Evolutionary conservation across 2,888 invertebrate genomes (phyloP).

Genomic region (Eucera pruinosa): DNA sequence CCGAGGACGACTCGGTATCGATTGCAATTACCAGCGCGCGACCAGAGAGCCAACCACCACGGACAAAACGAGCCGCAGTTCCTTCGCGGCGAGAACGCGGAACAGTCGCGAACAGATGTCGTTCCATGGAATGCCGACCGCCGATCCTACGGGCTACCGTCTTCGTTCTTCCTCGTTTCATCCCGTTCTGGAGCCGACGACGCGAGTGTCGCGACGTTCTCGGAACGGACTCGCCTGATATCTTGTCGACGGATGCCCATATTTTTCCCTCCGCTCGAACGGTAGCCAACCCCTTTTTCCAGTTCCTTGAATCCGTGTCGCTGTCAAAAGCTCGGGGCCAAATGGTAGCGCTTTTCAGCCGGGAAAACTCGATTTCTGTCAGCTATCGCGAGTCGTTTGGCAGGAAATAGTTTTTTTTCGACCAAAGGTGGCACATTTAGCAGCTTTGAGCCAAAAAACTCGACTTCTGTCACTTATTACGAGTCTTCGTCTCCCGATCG

Average conservation of each 20-base stretch:
- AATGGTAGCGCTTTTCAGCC: too few relatives aligned
- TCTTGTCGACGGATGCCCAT: slow-evolving; percentile 60
- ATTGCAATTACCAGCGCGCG: slow-evolving; percentile 69
- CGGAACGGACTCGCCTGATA: slow-evolving; percentile 56
- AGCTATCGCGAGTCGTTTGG: too few relatives aligned
- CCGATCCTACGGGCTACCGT: slow-evolving; percentile 55
- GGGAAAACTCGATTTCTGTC: too few relatives aligned
- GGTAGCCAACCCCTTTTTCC: slow-evolving; percentile 14
- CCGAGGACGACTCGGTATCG: slow-evolving; percentile 63
- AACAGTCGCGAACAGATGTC: slow-evolving; percentile 80
- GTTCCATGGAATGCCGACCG: slow-evolving; percentile 75
- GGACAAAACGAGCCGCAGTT: slow-evolving; percentile 63
- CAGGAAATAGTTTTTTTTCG: too few relatives aligned
- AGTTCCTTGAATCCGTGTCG: slow-evolving; percentile 23
- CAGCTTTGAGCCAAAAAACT: too few relatives aligned
- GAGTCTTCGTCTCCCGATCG: too few relatives aligned
- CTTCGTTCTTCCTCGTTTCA: slow-evolving; percentile 68
- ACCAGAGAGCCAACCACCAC: slow-evolving; percentile 22
- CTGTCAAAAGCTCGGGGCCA: slow-evolving; percentile 27
- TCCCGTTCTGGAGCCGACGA: slow-evolving; percentile 56
- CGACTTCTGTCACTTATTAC: too few relatives aligned
- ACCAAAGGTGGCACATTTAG: too few relatives aligned
- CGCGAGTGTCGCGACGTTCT: slow-evolving; percentile 47
- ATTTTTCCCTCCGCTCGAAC: slow-evolving; percentile 52
- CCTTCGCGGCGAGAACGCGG: slow-evolving; percentile 77